Percentiles rank a stretch among this genome's conserved stretches.
Conservation (phyloP, 2,888 invertebrate species). For the Plebejus argus region DNA sequence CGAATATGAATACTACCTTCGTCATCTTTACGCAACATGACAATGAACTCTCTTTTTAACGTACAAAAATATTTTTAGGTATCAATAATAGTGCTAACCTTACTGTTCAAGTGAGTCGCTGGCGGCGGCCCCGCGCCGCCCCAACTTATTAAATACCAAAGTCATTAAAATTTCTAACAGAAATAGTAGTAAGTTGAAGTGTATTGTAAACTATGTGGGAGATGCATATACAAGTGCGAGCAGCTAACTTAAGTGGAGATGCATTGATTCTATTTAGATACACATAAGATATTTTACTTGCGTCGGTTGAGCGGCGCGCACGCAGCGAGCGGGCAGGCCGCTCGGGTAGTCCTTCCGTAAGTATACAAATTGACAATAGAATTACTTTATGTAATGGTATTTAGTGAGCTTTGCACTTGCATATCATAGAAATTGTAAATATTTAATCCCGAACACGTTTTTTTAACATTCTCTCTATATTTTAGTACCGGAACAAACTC, state of each 20-base stretch:
- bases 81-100: slow-evolving; percentile 72
- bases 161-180: slow-evolving; percentile 76
- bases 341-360: slow-evolving; percentile 45
- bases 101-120: slow-evolving; percentile 66
- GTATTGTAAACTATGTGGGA: slow-evolving; percentile 70
- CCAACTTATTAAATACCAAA: slow-evolving; percentile 68
- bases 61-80: slow-evolving; percentile 76
- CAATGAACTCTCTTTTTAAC: slow-evolving; percentile 81
- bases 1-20: slow-evolving; percentile 71
- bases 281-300: slow-evolving; percentile 57
- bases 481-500: slow-evolving; percentile 33
- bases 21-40: slow-evolving; percentile 74
- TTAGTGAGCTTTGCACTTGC: slow-evolving; percentile 82
- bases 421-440: slow-evolving; percentile 78
- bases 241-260: slow-evolving; percentile 60
- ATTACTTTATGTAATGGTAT: slow-evolving; percentile 59
- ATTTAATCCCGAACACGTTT: slow-evolving; percentile 57
- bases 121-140: slow-evolving; percentile 31
- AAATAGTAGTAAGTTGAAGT: slow-evolving; percentile 71
- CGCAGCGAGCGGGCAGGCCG: slow-evolving; percentile 27
- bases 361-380: slow-evolving; percentile 52
- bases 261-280: slow-evolving; percentile 63
- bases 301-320: slow-evolving; percentile 3
- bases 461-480: slow-evolving; percentile 49
- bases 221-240: slow-evolving; percentile 78